Percentiles rank a stretch among this genome's conserved stretches.
phyloP scores from a whole-genome alignment of 2,888 invertebrate species.

The Meandrusa payeni region DNA sequence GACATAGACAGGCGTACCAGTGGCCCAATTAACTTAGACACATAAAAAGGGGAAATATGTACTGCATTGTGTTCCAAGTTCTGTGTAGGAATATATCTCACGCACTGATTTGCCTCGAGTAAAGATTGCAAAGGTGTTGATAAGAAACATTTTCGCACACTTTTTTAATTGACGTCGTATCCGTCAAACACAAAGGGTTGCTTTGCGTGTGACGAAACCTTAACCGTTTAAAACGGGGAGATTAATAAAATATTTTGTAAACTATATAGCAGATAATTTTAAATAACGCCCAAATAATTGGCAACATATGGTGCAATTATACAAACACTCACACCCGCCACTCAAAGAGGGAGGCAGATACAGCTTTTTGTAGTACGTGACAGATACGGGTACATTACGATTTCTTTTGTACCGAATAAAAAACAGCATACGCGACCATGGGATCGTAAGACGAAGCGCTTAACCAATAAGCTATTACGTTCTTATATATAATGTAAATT shows the following conservation, averaged over 20 bases:
- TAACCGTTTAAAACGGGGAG: neutral
- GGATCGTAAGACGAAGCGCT: too few species aligned
- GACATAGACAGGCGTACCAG: too few species aligned
- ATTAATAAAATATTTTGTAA: conserved; percentile 16
- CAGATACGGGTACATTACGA: too few species aligned
- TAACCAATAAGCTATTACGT: too few species aligned
- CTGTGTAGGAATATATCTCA: conserved; percentile 13
- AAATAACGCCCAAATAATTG: too few species aligned
- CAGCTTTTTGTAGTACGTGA: too few species aligned
- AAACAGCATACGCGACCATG: too few species aligned
- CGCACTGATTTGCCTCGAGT: conserved; percentile 16
- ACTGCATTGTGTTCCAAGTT: neutral
- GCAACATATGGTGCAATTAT: too few species aligned
- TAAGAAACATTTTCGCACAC: conserved; percentile 22
- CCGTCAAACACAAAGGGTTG: conserved; percentile 22
- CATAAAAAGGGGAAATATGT: conserved; percentile 8
- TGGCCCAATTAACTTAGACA: conserved; percentile 1
- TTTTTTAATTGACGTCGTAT: conserved; percentile 22
- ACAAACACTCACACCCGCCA: too few species aligned
- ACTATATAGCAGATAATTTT: conserved; percentile 13
- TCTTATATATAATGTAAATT: too few species aligned
- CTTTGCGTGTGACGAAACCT: conserved; percentile 17
- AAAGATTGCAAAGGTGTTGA: conserved; percentile 14
- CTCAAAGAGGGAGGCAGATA: too few species aligned
- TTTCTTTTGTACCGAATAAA: too few species aligned